Base-by-base conservation (phyloP, 2,797 vertebrate genomes). In the Artibeus jamaicensis region DNA sequence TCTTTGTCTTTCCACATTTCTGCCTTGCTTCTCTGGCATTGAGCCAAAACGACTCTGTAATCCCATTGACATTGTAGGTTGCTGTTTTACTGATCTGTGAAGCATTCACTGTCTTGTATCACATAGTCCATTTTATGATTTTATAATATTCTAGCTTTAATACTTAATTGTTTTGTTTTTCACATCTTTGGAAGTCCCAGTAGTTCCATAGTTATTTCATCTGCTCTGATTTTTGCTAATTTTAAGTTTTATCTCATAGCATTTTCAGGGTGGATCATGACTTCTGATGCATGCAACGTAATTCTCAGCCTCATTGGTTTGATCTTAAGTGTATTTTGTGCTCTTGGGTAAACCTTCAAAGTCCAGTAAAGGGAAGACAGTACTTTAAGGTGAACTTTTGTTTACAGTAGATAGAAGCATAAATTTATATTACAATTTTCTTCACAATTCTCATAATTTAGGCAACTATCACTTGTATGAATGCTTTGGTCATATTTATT, bases 201-300 rank as follows among this genome's bases (percentile, higher is more conserved):
- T 44, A 74, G 53, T 86, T 84, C 37, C 55, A 26, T 21, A 67
- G 16, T 86, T 93, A 42, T 68, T 93, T 76, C 18, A 86, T 73
- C 29, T 65, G 34, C 39, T 93, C 9, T 50, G 83, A 74, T 86
- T 95, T 95, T 95, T 86, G 57, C 67, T 76, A 15, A 59, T 93
- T 57, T 90, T 76, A 71, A 50, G 18, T 57, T 90, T 86, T 86
- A 76, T 86, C 50, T 84, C 32, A 34, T 12, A 91, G 42, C 5
- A 42, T 32, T 62, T 65, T 82, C n/a, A 86, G 19, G 39, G 11
- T 24, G 46, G n/a, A 57, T 55, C 37, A 39, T 91, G 70, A 77
- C 5, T 86, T 96, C 21, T 93, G 57, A 50, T 76, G 39, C 57
- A 74, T 67, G 39, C 19, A 59, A 26, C 67, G 50, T 62, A 65